A percentile compares a stretch with the other conserved stretches of the same genome.
Conservation (phyloP, 2,888 invertebrate genomes). For the Apamea sordens region DNA sequence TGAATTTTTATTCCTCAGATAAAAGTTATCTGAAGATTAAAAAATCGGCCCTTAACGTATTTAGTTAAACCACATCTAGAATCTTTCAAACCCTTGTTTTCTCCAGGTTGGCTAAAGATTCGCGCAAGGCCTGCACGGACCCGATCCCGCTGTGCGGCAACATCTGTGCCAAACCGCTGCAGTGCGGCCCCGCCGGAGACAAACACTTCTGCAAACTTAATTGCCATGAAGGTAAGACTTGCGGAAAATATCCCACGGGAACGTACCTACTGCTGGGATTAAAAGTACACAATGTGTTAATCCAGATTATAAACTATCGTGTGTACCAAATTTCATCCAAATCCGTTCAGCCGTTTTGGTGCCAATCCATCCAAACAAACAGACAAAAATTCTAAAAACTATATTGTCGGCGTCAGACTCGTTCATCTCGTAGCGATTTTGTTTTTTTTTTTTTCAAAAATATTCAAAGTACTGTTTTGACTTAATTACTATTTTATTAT, state of each 20-base stretch:
- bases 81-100: background rate
- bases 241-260: too few relatives aligned
- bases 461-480: too few relatives aligned
- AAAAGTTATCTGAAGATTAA: too few relatives aligned
- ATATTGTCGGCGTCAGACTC: background rate
- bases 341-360: background rate
- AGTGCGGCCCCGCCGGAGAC: constrained; percentile 92
- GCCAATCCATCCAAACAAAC: background rate
- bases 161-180: constrained; percentile 91
- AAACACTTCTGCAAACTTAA: constrained; percentile 92
- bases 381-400: background rate
- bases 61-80: too few relatives aligned
- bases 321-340: background rate
- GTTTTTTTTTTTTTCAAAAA: too few relatives aligned
- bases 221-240: constrained; percentile 91
- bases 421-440: too few relatives aligned
- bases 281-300: background rate
- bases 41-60: too few relatives aligned
- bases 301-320: background rate
- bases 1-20: too few relatives aligned
- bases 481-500: too few relatives aligned
- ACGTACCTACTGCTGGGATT: background rate
- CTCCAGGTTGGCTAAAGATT: constrained; percentile 79
- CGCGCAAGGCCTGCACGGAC: constrained; percentile 93
- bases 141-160: constrained; percentile 95